Evolutionary conservation across 2,113 vertebrate species (phyloP), one percentile per base, ranked within the genome.

Genomic region (Oostethus manadensis): DNA sequence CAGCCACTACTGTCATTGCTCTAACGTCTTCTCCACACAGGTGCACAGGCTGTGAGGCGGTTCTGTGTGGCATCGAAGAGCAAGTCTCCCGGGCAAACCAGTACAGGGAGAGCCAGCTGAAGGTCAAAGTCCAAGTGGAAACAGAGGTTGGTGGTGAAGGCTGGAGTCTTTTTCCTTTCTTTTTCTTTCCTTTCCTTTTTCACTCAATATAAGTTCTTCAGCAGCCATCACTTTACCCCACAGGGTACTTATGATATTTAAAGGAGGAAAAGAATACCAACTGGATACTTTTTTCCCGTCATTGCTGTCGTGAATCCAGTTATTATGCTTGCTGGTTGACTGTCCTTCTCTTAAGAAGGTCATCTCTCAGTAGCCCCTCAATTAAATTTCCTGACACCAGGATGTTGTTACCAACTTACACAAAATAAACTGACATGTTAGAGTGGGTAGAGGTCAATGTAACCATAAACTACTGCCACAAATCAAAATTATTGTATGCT

Each of bases 71-170:
- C 64, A 98, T 98, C 0, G 96, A 98, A 64, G 94, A 98, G 65
- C 96, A 98, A 78, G 94, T 98, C 54, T 91, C 93, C 42, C 90
- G 96, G 38, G 96, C 96, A 69, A 98, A 98, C 87, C 93, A 94
- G 35, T 95, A 96, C 80, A 93, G 94, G 80, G 96, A 97, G 76
- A 94, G 93, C 56, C 96, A 98, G 75, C 87, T 98, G 65, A 94
- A 94, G 58, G 89, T 98, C 57, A 97, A 95, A 86, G 93, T 97
- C 78, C 96, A 98, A 88, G 94, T 97, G 51, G 96, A 98, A 87
- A 97, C 92, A 0, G 95, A 98, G 93, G 96, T 97, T 60, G 89
- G 92, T 83, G 22, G 13, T 45, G 56, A 42, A 20, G 68, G 13
- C 18, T 14, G 0, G 21, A 50, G 35, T 53, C 10, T 38, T 35